phyloP scores from a whole-genome alignment of 2,888 invertebrate species.

The Aromia moschata region DNA sequence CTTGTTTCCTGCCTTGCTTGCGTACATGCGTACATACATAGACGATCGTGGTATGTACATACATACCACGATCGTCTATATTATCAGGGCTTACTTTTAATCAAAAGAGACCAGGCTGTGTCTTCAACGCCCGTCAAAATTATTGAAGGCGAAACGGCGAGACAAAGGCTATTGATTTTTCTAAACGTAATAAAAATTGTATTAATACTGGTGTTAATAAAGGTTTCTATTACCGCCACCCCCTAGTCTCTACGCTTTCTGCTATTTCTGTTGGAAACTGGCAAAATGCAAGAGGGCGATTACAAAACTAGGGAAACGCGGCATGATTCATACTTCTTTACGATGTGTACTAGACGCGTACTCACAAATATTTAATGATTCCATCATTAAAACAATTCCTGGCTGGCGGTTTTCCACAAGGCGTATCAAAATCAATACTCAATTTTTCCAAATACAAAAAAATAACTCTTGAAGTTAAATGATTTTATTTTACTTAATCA shows the following conservation, averaged over 20 bases:
- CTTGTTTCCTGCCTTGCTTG: no score
- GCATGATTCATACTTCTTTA: constrained; percentile 60
- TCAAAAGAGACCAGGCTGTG: no score
- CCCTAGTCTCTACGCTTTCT: constrained; percentile 47
- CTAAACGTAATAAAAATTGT: constrained; percentile 40
- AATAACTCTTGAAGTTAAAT: no score
- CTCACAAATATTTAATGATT: constrained; percentile 56
- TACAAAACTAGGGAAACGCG: constrained; percentile 58
- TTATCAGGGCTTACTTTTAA: no score
- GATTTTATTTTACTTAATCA: no score
- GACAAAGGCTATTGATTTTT: constrained; percentile 29
- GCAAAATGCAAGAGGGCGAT: constrained; percentile 55
- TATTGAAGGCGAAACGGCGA: neutral
- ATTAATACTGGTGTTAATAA: constrained; percentile 54
- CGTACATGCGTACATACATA: no score
- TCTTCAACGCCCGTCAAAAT: neutral
- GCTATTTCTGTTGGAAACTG: constrained; percentile 57
- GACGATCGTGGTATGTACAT: no score
- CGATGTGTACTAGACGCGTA: constrained; percentile 46
- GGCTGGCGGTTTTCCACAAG: no score
- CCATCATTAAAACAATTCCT: constrained; percentile 43
- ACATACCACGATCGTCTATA: no score
- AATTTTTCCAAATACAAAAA: no score
- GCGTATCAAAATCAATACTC: no score
- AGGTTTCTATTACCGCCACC: constrained; percentile 52